Conservation (phyloP, 1,140 invertebrate genomes). For the Achatina immaculata region DNA sequence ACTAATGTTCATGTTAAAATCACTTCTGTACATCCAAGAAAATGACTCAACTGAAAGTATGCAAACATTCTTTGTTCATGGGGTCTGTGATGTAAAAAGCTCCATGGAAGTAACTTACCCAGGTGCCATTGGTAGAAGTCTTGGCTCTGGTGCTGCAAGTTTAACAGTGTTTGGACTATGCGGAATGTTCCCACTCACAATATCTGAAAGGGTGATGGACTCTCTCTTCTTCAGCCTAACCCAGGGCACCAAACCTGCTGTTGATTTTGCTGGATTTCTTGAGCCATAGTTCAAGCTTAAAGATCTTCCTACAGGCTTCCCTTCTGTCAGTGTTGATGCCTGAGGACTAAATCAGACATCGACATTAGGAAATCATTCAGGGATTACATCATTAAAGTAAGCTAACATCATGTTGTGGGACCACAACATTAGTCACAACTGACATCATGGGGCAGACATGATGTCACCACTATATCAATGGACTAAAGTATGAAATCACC, state of each 20-base stretch:
- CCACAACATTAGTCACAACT: too few species aligned
- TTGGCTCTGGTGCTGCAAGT: constrained; percentile 16
- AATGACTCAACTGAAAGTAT: too few species aligned
- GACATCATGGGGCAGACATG: too few species aligned
- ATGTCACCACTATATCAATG: too few species aligned
- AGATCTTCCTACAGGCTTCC: constrained; percentile 19
- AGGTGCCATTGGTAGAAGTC: constrained; percentile 13
- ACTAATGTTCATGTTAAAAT: too few species aligned
- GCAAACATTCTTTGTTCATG: too few species aligned
- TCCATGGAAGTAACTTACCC: constrained; percentile 22
- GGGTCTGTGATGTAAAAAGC: too few species aligned
- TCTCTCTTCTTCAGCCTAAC: constrained; percentile 31
- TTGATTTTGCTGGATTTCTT: constrained; percentile 23
- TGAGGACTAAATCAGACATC: background rate
- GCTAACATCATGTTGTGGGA: too few species aligned
- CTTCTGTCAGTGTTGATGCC: background rate
- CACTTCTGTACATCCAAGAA: too few species aligned
- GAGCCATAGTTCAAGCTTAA: constrained; percentile 35
- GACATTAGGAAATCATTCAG: background rate
- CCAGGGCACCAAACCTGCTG: constrained; percentile 30
- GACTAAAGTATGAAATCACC: too few species aligned
- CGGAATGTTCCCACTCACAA: constrained; percentile 4
- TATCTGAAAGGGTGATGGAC: constrained; percentile 15
- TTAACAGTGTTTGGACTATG: constrained; percentile 37
- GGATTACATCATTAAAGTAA: background rate